Base-by-base conservation (phyloP, 2,797 vertebrate genomes). In the Myripristis jacobus region DNA sequence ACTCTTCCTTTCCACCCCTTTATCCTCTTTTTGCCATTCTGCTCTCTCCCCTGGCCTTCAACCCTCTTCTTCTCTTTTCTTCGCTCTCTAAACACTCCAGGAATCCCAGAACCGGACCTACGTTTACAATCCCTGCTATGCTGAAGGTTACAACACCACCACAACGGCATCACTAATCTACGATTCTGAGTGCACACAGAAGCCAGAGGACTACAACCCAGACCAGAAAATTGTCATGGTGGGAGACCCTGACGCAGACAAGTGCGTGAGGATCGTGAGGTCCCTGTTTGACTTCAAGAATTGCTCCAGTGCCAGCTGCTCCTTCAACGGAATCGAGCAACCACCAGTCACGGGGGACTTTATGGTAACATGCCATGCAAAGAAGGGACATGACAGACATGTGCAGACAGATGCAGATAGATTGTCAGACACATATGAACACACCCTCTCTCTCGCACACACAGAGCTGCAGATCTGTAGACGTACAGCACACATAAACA, bases 91-190 rank as follows among this genome's bases (percentile, higher is more conserved):
- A 3, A 66, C 29, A 0, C 73, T 47, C 13, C 84, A 98, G 96
- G 80, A 72, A 55, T 91, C 95, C 22, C 16, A 73, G 0, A 0
- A 65, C 60, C 87, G 74, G 54, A 0, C 36, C 54, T 44, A 18
- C 3, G 66, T 96, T 69, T 27, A 55, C 55, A 96, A 98, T 70
- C 97, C 97, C 36, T 99, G 98, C 78, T 97, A 94, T 82, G 93
- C 94, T 25, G 77, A 48, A 53, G 92, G 92, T 55, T 96, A 93
- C 31, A 91, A 60, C 25, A 74, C 58, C n/a, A 87, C 84, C 51
- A 38, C 94, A 22, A 70, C 25, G 0, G 84, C 92, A 66, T 92
- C 92, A 2, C 15, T 80, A 0, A 81, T 97, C 70, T 96, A 95
- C 67, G 92, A 94, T 78, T 95, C 96, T 24, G 82, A 94, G 71